Base-by-base conservation (phyloP, 2,888 invertebrate genomes). In the Euzetes globulus region DNA sequence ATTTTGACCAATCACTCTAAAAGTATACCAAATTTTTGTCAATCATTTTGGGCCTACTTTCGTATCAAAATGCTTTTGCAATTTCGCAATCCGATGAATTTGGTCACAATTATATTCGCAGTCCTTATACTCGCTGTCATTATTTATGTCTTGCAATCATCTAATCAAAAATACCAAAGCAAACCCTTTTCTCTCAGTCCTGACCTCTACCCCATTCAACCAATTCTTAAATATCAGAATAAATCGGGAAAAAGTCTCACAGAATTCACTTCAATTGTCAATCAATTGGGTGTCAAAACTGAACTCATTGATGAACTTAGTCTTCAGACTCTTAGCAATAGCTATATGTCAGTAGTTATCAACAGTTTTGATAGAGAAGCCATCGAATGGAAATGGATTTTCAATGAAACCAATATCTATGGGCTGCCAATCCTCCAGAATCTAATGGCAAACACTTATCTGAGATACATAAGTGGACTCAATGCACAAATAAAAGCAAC, bases 331-430 rank as follows among this genome's bases (percentile, higher is more conserved):
- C 50, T n/a, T 3, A 50, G 13, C 50, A 50, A n/a, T n/a, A 15
- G 50, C 15, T 50, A 50, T n/a, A 50, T 50, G n/a, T 50, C n/a
- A 7, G 58, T 33, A 33, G 58, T 22, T 22, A 5, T 25, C 19
- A 58, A 58, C 19, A 6, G 15, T 19, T 19, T 11, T 3, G 58
- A 58, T 6, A 19, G n/a, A 3, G 25, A 25, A 19, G 13, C 15
- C 11, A 25, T 22, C 19, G 22, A 58, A 25, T 58, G 58, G 58
- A 2, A 58, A 5, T 58, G 22, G 6, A 15, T 72, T 25, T 55
- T 72, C 82, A 92, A 92, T 81, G 91, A 90, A 80, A 90, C 91
- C 0, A 88, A 87, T 80, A 87, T 90, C 71, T 92, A 92, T 81
- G 88, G 90, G 77, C 83, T 92, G 79, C 91, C 92, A 4, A 88